phyloP scores from a whole-genome alignment of 2,888 invertebrate species.

The Melieria picta region DNA sequence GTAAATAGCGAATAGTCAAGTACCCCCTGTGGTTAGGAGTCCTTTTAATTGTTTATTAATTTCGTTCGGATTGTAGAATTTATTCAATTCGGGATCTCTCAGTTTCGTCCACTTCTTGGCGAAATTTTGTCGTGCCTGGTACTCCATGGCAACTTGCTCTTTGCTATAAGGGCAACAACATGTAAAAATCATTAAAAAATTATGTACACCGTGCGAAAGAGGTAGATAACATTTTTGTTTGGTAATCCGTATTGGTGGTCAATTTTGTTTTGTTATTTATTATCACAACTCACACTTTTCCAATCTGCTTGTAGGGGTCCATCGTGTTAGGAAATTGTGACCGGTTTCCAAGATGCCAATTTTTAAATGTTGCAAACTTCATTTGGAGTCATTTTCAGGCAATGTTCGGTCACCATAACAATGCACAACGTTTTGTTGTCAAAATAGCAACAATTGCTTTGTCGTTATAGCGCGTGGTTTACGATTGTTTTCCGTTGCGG shows the following conservation, averaged over 20 bases:
- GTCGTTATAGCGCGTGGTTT: no score
- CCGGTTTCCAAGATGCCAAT: neutral
- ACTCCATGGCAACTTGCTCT: slow-evolving; percentile 59
- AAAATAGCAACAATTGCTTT: no score
- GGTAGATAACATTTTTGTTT: neutral
- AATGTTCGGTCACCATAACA: neutral
- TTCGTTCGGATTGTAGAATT: slow-evolving; percentile 60
- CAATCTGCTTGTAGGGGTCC: slow-evolving; percentile 35
- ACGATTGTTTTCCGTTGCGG: no score
- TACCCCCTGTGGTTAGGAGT: neutral
- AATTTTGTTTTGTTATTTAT: neutral
- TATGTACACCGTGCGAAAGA: neutral
- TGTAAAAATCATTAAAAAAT: no score
- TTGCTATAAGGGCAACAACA: slow-evolving; percentile 60
- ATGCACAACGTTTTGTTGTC: no score
- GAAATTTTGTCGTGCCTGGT: slow-evolving; percentile 57
- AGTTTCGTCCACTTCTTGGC: slow-evolving; percentile 55
- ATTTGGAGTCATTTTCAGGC: neutral
- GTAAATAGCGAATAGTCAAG: slow-evolving; percentile 14
- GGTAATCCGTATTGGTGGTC: neutral
- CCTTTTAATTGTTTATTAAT: slow-evolving; percentile 49
- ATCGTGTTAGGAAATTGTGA: slow-evolving; percentile 4
- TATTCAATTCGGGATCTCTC: slow-evolving; percentile 47
- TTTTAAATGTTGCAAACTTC: neutral
- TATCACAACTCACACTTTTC: slow-evolving; percentile 34